Conservation (phyloP, 35 echinoderm and acorn worm genomes). For the Heliocidaris tuberculata region DNA sequence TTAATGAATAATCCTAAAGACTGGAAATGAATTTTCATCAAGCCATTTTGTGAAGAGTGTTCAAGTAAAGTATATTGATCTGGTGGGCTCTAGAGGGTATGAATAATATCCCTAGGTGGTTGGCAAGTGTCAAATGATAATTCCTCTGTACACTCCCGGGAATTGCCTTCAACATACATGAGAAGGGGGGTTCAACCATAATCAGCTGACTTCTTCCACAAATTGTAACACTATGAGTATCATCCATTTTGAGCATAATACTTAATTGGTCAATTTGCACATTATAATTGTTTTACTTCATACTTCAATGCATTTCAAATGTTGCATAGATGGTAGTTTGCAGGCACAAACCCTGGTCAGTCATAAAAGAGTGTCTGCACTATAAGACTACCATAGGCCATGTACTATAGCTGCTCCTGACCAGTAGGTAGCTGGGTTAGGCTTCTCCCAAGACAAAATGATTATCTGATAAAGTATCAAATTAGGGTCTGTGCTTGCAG, state of each 20-base stretch:
- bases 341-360: too few species aligned
- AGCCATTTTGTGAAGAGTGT: neutral
- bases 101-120: conserved; percentile 27
- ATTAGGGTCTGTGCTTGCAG: too few species aligned
- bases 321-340: neutral
- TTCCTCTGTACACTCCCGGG: conserved; percentile 14
- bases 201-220: neutral
- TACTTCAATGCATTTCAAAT: neutral
- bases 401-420: too few species aligned
- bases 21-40: conserved; percentile 30
- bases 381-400: too few species aligned
- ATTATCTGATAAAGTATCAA: too few species aligned
- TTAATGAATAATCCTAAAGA: conserved; percentile 37
- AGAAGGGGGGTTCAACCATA: neutral
- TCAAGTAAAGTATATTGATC: conserved; percentile 27
- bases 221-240: neutral
- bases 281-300: neutral
- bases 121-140: conserved; percentile 25
- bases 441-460: too few species aligned
- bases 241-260: neutral
- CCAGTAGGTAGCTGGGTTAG: too few species aligned
- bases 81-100: conserved; percentile 19
- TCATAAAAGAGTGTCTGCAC: too few species aligned
- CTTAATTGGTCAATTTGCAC: neutral
- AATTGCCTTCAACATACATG: neutral